phyloP scores from a whole-genome alignment of 2,797 vertebrate species.

The Micrastur ruficollis region DNA sequence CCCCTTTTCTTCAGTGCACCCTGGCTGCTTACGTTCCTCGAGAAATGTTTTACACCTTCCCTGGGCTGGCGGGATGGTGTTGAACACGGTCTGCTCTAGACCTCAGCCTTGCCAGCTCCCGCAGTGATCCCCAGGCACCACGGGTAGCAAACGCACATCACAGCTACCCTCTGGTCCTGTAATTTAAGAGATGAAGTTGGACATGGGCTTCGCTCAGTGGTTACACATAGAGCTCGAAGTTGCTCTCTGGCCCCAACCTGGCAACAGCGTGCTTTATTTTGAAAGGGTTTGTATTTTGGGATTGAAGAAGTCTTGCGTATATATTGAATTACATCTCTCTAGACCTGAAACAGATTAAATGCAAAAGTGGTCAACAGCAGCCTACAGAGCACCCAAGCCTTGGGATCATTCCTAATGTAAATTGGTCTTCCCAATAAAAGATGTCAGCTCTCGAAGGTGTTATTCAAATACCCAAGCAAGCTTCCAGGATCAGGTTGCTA shows the following conservation, averaged over 20 bases:
- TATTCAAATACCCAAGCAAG: neutral
- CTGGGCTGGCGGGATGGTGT: neutral
- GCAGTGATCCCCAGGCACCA: neutral
- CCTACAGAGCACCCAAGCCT: neutral
- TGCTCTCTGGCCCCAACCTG: neutral
- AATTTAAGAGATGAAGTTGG: neutral
- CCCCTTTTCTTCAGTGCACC: neutral
- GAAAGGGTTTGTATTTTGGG: neutral
- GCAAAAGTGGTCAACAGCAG: neutral
- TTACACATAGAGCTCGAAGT: fast-evolving
- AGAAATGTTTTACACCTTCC: neutral
- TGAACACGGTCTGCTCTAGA: neutral
- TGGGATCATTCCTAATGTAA: neutral
- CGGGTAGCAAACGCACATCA: fast-evolving
- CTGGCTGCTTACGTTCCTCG: neutral
- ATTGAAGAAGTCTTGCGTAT: neutral
- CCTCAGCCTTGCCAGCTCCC: neutral
- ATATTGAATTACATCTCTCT: neutral
- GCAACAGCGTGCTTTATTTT: neutral
- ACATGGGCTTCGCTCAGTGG: fast-evolving
- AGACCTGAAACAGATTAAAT: neutral
- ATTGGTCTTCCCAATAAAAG: neutral
- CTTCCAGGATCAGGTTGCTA: neutral
- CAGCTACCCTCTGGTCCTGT: neutral
- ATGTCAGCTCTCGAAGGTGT: neutral